A percentile compares a stretch with the other conserved stretches of the same genome.
Conservation (phyloP, 1,140 invertebrate species). For the Polypedilum pembai region DNA sequence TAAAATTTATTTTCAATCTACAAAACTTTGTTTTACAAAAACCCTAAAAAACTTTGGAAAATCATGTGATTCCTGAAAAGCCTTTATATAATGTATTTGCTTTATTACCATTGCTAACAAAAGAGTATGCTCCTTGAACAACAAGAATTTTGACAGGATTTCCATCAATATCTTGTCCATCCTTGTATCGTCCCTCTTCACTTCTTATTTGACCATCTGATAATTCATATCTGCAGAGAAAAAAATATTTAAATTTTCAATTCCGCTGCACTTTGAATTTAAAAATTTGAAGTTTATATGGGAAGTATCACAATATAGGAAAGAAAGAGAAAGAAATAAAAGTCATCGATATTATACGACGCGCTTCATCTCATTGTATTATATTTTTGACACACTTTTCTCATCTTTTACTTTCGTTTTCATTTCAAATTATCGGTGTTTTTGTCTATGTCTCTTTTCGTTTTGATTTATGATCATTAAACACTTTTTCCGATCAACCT, state of each 20-base stretch:
- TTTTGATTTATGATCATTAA: no score
- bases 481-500: no score
- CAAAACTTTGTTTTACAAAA: no score
- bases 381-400: conserved; percentile 2
- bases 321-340: neutral
- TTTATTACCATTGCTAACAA: conserved; percentile 23
- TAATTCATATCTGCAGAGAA: conserved; percentile 28
- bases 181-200: conserved; percentile 22
- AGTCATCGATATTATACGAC: neutral
- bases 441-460: neutral
- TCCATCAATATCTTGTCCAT: neutral
- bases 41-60: no score
- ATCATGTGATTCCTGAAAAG: no score
- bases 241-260: neutral
- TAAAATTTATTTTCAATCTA: no score
- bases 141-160: conserved; percentile 25
- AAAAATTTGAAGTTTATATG: no score
- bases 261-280: no score
- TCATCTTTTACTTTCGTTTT: conserved; percentile 6
- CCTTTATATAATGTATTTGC: no score
- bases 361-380: neutral
- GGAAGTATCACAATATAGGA: neutral
- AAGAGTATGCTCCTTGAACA: conserved; percentile 15
- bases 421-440: neutral
- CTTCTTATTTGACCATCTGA: conserved; percentile 29